Base-by-base conservation (phyloP, 2,888 invertebrate species). In the Physocephala rufipes region DNA sequence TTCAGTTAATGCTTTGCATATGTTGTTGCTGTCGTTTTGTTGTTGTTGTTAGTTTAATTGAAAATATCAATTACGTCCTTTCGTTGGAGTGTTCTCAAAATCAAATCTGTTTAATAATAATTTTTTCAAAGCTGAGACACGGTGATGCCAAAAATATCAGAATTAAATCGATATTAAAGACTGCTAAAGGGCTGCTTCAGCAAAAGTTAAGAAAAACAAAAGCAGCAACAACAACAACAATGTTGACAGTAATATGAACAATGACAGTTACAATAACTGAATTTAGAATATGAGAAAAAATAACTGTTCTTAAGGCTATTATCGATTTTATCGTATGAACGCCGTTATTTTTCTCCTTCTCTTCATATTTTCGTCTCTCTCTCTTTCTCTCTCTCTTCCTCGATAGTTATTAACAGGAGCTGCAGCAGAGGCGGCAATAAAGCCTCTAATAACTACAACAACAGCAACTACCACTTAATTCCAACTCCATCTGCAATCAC, bases 391-490 rank as follows among this genome's bases (percentile, higher is more conserved):
- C 9, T 36, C 5, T 9, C 36, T 36, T 36, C 36, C 9, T 36
- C 9, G 36, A 36, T 4, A 36, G 36, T 36, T 36, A 7, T 36
- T n/a, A n/a, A n/a, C 36, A 7, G 36, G 2, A 19, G 19, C 53
- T 21, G 53, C 24, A 45, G 19, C 43, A 7, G 12, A 45, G 45
- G 24, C 36, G 24, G 43, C n/a, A 12, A 13, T 16, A 26, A 19
- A 24, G 59, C 2, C 45, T 45, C 21, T 24, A 53, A n/a, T 4
- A 45, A 62, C 43, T 45, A 62, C 62, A 62, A 62, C 19, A 43
- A 43, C 62, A 43, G 45, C 62, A 62, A 62, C 62, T 19, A n/a
- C 26, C n/a, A 53, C 13, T 19, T 53, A 21, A 36, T 9, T 36
- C 36, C 36, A 36, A 36, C 36, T 36, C 36, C 36, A 36, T 36